Evolutionary conservation across 1,140 invertebrate species (phyloP), one percentile per base, ranked within the genome.

Genomic region (Vanessa tameamea): DNA sequence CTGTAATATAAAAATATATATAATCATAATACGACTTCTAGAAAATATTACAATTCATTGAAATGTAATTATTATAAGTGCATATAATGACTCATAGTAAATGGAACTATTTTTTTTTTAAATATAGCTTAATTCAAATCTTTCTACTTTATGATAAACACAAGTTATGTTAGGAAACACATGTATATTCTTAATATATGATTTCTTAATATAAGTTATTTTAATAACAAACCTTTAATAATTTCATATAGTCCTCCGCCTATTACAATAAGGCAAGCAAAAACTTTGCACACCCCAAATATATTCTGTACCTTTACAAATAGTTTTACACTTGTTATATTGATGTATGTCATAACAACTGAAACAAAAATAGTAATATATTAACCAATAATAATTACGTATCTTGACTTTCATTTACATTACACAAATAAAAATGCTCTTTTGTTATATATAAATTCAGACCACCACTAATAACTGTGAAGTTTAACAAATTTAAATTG

Each of bases 241-340:
- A 98, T 90, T 93, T 97, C 96, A 76, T 97, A 97, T 15, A 97
- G 87, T 12, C 98, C 98, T 37, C 97, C 97, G n/a, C 94, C 87
- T 55, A 97, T 96, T 2, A 97, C 95, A 59, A 98, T 94, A 5
- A 97, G 92, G 78, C 98, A 97, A 0, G 97, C 96, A 0, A 97
- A 89, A 2, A 99, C 93, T 94, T 99, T 99, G 79, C 96, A 97
- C 3, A 96, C 94, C 0, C 97, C 97, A 81, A 98, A 99, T 16
- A 97, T 91, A 85, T 99, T 98, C 83, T 99, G 97, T 0, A 98
- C 95, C 80, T 95, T 95, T 0, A 98, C 97, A 59, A 97, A 97
- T 77, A 98, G 93, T 82, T 97, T 97, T 3, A 99, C 98, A 84
- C 97, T 98, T 15, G 94, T 95, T 68, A 97, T 95, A 86, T 99